phyloP scores from a whole-genome alignment of 1,140 invertebrate genomes.

The Apis cerana region DNA sequence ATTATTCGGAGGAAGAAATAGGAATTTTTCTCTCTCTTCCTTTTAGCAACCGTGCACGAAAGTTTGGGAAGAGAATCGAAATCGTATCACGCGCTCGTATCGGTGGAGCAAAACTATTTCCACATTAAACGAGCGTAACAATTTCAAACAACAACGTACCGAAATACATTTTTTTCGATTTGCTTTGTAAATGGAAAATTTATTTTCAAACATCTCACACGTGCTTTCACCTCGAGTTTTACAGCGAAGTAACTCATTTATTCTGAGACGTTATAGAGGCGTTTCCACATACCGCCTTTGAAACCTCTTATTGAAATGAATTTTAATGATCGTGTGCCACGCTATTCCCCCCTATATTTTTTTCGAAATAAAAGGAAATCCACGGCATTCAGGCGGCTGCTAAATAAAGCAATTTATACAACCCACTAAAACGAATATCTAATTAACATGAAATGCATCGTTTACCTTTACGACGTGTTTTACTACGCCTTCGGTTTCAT shows the following conservation, averaged over 20 bases:
- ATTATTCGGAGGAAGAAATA: too few relatives aligned
- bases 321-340: constrained; percentile 3
- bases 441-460: constrained; percentile 41
- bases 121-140: neutral
- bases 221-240: neutral
- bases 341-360: neutral
- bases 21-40: too few relatives aligned
- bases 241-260: neutral
- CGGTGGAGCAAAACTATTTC: neutral
- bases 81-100: neutral
- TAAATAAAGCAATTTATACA: constrained; percentile 4
- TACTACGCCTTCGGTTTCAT: constrained; percentile 21
- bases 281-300: neutral
- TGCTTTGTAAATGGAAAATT: neutral
- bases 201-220: neutral
- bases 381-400: neutral
- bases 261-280: neutral
- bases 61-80: neutral
- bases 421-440: constrained; percentile 22
- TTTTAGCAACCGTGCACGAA: too few relatives aligned
- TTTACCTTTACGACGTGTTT: constrained; percentile 28
- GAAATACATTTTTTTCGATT: neutral
- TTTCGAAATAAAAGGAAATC: constrained; percentile 1
- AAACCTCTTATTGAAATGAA: constrained; percentile 10
- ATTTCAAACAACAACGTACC: neutral